A percentile compares a stretch with the other conserved stretches of the same genome.
Conservation (phyloP, 2,888 invertebrate species). For the Cyclophora albipunctata region DNA sequence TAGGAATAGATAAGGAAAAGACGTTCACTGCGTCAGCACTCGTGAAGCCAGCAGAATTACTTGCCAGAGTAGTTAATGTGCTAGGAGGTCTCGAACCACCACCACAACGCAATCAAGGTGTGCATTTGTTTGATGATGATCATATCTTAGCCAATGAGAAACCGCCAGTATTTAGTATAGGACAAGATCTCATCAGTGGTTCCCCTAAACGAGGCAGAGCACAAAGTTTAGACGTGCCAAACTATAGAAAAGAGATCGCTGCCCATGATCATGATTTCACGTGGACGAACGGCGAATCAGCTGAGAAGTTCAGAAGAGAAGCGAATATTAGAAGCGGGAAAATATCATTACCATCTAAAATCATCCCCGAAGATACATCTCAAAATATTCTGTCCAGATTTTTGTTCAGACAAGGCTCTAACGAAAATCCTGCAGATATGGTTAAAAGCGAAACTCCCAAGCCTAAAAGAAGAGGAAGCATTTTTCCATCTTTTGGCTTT, state of each 20-base stretch:
- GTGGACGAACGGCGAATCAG: constrained; percentile 81
- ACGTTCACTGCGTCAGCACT: constrained; percentile 83
- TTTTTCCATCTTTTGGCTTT: constrained; percentile 49
- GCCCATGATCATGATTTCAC: constrained; percentile 73
- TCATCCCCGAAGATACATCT: constrained; percentile 28
- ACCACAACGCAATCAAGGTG: constrained; percentile 68
- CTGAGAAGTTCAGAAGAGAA: constrained; percentile 74
- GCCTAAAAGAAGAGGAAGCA: constrained; percentile 45
- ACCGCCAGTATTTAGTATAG: constrained; percentile 73
- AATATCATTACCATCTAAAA: constrained; percentile 50
- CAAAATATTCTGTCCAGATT: constrained; percentile 49
- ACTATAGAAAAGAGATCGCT: constrained; percentile 57
- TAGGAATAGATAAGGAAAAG: constrained; percentile 84
- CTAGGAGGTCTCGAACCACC: constrained; percentile 77
- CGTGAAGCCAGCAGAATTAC: constrained; percentile 83
- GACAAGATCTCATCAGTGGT: constrained; percentile 52
- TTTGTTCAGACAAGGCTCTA: constrained; percentile 46
- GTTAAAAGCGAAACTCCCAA: constrained; percentile 43
- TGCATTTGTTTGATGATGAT: constrained; percentile 83
- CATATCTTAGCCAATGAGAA: constrained; percentile 83
- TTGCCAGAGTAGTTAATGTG: constrained; percentile 86
- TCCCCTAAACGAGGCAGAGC: constrained; percentile 74
- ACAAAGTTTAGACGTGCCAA: constrained; percentile 75
- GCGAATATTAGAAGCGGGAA: constrained; percentile 61
- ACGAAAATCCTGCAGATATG: constrained; percentile 51